phyloP scores from a whole-genome alignment of 2,113 vertebrate species.

The Ageneiosus marmoratus region DNA sequence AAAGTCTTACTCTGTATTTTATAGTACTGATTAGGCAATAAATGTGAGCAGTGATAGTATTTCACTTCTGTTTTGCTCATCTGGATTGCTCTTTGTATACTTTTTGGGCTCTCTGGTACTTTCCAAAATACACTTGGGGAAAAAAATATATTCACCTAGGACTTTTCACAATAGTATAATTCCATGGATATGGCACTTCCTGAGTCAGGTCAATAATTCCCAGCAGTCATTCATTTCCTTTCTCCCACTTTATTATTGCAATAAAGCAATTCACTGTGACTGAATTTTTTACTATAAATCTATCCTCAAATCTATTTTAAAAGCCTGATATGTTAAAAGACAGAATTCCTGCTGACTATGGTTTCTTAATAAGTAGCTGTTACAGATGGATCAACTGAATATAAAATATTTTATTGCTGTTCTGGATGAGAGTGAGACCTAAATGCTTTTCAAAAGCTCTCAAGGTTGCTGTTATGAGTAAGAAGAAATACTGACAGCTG shows the following conservation, averaged over 20 bases:
- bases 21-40: background rate
- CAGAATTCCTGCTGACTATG: slow-evolving; percentile 3
- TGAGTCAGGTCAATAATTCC: background rate
- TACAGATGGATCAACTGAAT: background rate
- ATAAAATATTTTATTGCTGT: slow-evolving; percentile 30
- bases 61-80: background rate
- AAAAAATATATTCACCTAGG: background rate
- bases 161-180: background rate
- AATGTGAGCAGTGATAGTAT: background rate
- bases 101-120: background rate
- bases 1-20: no score
- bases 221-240: background rate
- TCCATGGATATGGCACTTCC: background rate
- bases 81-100: background rate
- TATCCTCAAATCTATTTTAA: slow-evolving; percentile 7
- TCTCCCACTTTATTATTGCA: slow-evolving; percentile 2
- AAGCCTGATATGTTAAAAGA: slow-evolving; percentile 11
- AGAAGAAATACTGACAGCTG: background rate
- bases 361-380: background rate
- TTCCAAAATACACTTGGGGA: background rate
- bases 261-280: slow-evolving; percentile 1
- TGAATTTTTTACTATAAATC: background rate
- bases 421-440: slow-evolving; percentile 6
- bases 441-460: background rate
- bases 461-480: slow-evolving; percentile 11